Evolutionary conservation across 2,888 invertebrate species (phyloP).

Genomic region (Nephrotoma flavescens): DNA sequence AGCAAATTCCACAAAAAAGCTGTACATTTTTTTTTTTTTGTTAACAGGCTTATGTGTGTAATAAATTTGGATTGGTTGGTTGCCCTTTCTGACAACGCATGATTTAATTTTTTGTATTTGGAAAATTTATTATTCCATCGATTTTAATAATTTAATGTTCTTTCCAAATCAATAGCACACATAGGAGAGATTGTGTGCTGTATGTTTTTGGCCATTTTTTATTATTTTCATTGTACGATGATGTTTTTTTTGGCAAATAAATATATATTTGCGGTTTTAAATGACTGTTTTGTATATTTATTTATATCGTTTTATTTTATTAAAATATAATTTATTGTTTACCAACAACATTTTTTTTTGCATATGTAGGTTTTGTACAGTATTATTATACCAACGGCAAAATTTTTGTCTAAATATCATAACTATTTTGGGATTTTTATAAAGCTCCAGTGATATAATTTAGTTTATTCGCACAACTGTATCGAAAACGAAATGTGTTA

Average conservation of each 20-base stretch:
- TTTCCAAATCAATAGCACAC: not conserved
- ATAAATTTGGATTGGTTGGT: not conserved
- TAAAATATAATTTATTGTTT: not conserved
- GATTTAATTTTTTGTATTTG: not conserved
- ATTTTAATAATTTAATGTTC: not conserved
- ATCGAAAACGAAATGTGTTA: not conserved
- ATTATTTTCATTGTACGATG: not conserved
- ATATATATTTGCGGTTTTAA: not conserved
- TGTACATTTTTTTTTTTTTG: not conserved
- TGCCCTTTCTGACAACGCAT: not conserved
- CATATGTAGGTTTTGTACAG: not conserved
- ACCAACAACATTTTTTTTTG: not conserved
- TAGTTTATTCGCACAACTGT: too few species aligned
- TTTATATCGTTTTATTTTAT: not conserved
- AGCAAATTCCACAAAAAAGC: not conserved
- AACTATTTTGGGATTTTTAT: too few species aligned
- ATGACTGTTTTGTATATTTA: not conserved
- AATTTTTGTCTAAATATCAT: not conserved
- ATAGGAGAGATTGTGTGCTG: not conserved
- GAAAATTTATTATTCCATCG: not conserved
- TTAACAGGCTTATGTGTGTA: not conserved
- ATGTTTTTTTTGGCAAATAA: not conserved
- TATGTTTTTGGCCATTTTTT: not conserved
- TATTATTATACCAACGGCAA: not conserved
- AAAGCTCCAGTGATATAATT: too few species aligned